Evolutionary conservation across 2,888 invertebrate species (phyloP).

Genomic region (Drosophila vallismaia): DNA sequence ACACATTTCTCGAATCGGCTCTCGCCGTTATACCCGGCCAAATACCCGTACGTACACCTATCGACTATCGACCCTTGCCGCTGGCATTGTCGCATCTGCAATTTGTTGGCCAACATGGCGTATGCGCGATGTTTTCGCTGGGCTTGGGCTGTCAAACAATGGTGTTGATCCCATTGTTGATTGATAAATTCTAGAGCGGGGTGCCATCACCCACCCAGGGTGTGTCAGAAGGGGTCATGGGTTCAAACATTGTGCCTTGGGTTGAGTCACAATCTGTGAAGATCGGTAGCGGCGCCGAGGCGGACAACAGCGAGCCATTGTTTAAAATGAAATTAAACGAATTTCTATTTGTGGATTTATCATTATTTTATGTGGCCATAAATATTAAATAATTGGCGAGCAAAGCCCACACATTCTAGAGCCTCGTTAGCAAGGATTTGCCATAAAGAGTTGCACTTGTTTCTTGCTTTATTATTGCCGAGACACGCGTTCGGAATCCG

Average conservation of each 20-base stretch:
- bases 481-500: slow-evolving; percentile 42
- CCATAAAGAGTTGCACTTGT: slow-evolving; percentile 54
- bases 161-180: slow-evolving; percentile 20
- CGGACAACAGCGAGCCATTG: background rate
- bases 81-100: slow-evolving; percentile 28
- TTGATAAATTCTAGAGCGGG: slow-evolving; percentile 17
- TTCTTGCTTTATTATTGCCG: slow-evolving; percentile 25
- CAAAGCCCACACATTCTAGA: slow-evolving; percentile 12
- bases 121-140: slow-evolving; percentile 33
- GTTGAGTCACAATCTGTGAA: background rate
- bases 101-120: slow-evolving; percentile 34
- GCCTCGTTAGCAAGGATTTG: slow-evolving; percentile 41
- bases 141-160: slow-evolving; percentile 12
- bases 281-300: slow-evolving; percentile 17
- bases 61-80: slow-evolving; percentile 36
- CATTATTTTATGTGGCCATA: slow-evolving; percentile 29
- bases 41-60: slow-evolving; percentile 16
- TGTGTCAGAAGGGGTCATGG: too few relatives aligned
- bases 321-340: background rate
- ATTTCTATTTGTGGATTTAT: slow-evolving; percentile 27
- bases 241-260: too few relatives aligned
- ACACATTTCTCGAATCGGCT: slow-evolving; percentile 32
- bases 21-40: slow-evolving; percentile 22
- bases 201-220: too few relatives aligned
- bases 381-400: slow-evolving; percentile 29